Evolutionary conservation across 2,797 vertebrate species (phyloP).

Genomic region (Poeciliopsis infans): DNA sequence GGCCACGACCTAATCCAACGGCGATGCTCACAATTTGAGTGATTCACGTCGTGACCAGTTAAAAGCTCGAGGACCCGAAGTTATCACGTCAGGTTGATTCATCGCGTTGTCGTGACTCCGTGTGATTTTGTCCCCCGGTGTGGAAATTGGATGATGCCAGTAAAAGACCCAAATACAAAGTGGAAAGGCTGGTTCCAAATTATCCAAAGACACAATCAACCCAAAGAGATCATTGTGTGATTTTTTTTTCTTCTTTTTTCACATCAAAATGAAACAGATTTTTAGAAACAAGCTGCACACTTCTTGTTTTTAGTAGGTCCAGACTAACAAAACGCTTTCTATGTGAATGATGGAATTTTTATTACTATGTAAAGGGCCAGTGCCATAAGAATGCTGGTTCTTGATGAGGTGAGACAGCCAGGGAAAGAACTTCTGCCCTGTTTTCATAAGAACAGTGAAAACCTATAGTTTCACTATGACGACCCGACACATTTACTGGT

Average conservation of each 20-base stretch:
- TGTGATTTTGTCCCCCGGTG: neutral
- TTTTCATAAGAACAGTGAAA: neutral
- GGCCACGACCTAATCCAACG: slow-evolving; percentile 8
- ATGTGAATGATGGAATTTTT: neutral
- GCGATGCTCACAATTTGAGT: slow-evolving; percentile 43
- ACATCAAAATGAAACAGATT: neutral
- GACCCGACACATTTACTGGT: no score
- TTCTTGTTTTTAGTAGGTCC: neutral
- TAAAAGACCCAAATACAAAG: neutral
- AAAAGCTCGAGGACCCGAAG: slow-evolving; percentile 31
- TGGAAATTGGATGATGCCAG: neutral
- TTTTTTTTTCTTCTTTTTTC: neutral
- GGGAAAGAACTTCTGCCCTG: no score
- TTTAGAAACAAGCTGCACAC: neutral
- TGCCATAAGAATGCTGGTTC: no score
- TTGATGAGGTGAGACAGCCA: no score
- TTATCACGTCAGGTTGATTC: neutral
- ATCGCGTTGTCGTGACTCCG: neutral
- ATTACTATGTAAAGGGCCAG: neutral
- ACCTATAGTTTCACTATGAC: no score
- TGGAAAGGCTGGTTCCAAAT: neutral
- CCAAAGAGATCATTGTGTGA: neutral
- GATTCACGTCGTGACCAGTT: slow-evolving; percentile 67
- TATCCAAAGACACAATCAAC: neutral
- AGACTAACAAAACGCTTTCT: neutral